Evolutionary conservation across 1,140 invertebrate genomes (phyloP).

Genomic region (Microplitis demolitor): DNA sequence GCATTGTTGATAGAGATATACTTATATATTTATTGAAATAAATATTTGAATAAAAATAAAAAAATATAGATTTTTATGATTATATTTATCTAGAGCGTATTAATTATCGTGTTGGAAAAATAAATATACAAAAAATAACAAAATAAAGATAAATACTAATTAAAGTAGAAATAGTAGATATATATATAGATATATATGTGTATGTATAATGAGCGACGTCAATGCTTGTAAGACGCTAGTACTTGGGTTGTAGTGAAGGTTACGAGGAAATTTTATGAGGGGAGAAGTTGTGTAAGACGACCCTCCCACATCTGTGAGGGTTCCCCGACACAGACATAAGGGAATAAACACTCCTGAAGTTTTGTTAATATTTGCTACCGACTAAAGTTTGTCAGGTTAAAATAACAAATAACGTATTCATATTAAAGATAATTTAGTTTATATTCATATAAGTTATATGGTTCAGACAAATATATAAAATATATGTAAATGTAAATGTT

Average conservation of each 20-base stretch:
- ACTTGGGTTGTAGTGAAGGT: background rate
- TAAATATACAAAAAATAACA: background rate
- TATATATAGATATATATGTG: background rate
- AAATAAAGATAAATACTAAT: background rate
- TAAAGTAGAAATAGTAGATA: background rate
- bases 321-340: background rate
- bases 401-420: too few species aligned
- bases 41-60: background rate
- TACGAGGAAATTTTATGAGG: background rate
- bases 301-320: background rate
- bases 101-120: background rate
- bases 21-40: background rate
- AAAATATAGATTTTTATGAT: background rate
- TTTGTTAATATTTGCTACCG: too few species aligned
- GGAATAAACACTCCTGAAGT: background rate
- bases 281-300: background rate
- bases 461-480: too few species aligned
- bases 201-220: background rate
- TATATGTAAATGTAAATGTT: background rate
- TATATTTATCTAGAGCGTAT: conserved; percentile 3
- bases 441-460: background rate
- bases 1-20: background rate
- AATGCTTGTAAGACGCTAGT: background rate
- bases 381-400: too few species aligned
- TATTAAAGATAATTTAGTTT: background rate